Percentiles rank a stretch among this genome's conserved stretches.
Conservation (phyloP, 2,113 vertebrate genomes). For the Calonectris borealis region DNA sequence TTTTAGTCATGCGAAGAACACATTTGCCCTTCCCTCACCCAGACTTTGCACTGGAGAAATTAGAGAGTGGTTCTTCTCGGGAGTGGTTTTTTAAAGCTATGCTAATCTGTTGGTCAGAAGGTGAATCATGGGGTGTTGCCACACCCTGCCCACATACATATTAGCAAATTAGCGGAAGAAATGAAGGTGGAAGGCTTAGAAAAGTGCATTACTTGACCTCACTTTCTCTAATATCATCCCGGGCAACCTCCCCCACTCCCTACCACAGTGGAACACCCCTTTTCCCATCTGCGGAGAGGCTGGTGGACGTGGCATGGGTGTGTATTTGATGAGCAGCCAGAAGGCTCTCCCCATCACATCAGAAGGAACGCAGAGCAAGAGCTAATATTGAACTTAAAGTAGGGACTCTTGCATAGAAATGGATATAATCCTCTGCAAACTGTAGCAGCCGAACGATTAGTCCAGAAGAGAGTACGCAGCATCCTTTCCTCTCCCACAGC, state of each 20-base stretch:
- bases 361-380: background rate
- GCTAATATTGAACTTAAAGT: background rate
- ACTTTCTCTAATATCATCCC: background rate
- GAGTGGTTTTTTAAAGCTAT: constrained; percentile 2
- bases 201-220: background rate
- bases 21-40: background rate
- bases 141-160: constrained; percentile 1
- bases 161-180: background rate
- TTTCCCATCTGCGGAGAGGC: background rate
- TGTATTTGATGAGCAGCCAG: background rate
- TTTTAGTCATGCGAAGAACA: background rate
- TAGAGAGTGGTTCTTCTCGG: background rate
- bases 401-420: background rate
- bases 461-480: background rate
- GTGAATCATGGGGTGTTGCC: constrained; percentile 54
- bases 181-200: background rate
- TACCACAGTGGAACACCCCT: background rate
- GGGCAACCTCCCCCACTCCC: background rate
- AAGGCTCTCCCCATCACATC: background rate
- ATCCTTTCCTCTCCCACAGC: background rate
- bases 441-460: background rate
- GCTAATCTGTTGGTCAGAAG: constrained; percentile 31
- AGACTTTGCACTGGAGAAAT: background rate
- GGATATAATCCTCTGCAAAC: background rate
- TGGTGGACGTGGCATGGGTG: background rate